Conservation (phyloP, 1,140 invertebrate genomes). For the Rhysida immarginata region DNA sequence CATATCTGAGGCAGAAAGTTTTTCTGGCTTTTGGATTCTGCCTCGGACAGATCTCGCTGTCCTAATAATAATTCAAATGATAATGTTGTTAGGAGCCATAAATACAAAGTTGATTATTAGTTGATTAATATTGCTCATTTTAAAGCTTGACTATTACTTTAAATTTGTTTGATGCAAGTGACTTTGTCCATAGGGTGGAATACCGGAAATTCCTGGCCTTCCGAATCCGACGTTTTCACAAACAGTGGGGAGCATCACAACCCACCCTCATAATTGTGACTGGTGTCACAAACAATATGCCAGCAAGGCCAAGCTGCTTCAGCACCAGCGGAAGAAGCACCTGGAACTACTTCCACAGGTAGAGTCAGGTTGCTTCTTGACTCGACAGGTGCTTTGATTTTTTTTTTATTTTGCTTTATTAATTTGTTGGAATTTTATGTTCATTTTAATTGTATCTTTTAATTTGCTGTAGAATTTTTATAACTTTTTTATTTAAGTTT, state of each 20-base stretch:
- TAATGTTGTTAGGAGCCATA: too few relatives aligned
- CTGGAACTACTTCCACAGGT: constrained; percentile 29
- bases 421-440: neutral
- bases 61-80: too few relatives aligned
- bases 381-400: neutral
- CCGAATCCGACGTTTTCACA: constrained; percentile 49
- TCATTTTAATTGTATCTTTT: neutral
- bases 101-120: too few relatives aligned
- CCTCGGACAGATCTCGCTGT: too few relatives aligned
- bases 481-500: constrained; percentile 1
- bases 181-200: constrained; percentile 21
- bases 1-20: too few relatives aligned
- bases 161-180: too few relatives aligned
- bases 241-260: constrained; percentile 54
- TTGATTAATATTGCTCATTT: too few relatives aligned
- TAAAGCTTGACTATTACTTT: too few relatives aligned
- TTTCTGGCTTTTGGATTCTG: too few relatives aligned
- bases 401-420: neutral
- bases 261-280: constrained; percentile 53
- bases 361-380: constrained; percentile 4
- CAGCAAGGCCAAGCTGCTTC: constrained; percentile 59
- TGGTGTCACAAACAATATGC: constrained; percentile 77
- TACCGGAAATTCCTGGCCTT: constrained; percentile 31
- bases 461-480: neutral
- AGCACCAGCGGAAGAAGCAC: constrained; percentile 66